These are phyloP conservation scores for Eucriotettix oculatus DNA, from an alignment of 2,888 invertebrate species.

Conservation along the genomic window DNA sequence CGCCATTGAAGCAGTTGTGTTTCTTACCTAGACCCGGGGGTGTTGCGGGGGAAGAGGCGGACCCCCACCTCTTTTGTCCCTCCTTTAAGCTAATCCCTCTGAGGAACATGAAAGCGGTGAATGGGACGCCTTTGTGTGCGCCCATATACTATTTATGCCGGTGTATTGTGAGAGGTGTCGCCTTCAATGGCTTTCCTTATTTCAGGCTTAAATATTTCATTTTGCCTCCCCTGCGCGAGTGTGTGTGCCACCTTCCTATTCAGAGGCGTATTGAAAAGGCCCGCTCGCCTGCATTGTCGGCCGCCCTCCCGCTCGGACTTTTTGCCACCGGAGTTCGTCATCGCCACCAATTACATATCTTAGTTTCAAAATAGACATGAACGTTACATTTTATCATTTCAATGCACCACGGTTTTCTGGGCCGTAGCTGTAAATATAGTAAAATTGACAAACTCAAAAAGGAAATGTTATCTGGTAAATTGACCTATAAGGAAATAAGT, in stretches of 20 bases:
- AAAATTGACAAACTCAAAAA: no score
- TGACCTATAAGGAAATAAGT: no score
- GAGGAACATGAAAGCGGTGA: conserved; percentile 9
- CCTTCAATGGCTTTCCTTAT: conserved; percentile 14
- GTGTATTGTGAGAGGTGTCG: conserved; percentile 12
- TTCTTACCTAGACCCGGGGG: conserved; percentile 11
- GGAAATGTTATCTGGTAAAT: no score
- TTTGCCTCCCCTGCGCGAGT: conserved; percentile 2
- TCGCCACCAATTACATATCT: no score
- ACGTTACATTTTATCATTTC: no score
- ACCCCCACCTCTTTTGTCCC: conserved; percentile 6
- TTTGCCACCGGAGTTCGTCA: not conserved
- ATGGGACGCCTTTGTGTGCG: conserved; percentile 9
- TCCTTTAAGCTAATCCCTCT: conserved; percentile 12
- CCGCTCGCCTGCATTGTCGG: not conserved
- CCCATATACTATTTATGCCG: conserved; percentile 13
- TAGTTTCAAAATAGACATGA: no score
- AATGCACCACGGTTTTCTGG: no score
- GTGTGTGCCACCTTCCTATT: not conserved
- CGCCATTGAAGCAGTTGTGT: conserved; percentile 12
- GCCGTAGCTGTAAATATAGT: no score
- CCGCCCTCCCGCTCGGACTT: not conserved
- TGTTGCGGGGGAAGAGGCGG: not conserved
- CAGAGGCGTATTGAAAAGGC: not conserved
- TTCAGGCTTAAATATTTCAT: conserved; percentile 15